A percentile compares a stretch with the other conserved stretches of the same genome.
Evolutionary conservation across 1,140 invertebrate species (phyloP).

Genomic region (Muscidifurax raptorellus): DNA sequence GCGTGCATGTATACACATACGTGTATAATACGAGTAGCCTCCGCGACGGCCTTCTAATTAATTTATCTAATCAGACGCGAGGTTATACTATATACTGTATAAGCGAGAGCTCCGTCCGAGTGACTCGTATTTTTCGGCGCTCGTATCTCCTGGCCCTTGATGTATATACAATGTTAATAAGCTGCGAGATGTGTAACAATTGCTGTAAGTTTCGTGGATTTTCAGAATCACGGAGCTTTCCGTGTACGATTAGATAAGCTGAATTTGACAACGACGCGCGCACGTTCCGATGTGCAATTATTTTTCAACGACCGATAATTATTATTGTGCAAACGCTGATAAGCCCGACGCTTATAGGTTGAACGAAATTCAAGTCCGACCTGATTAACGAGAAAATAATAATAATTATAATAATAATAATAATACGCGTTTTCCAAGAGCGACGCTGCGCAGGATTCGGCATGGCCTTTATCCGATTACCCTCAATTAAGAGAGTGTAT

Average conservation of each 20-base stretch:
- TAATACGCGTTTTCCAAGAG: slow-evolving; percentile 27
- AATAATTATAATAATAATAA: not conserved
- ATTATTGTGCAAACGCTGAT: not conserved
- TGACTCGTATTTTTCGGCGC: not conserved
- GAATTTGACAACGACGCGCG: not conserved
- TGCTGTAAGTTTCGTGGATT: not conserved
- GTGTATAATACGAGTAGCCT: too few species aligned
- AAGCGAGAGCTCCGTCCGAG: too few species aligned
- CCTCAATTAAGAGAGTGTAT: slow-evolving; percentile 42
- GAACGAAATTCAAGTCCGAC: not conserved
- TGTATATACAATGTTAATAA: not conserved
- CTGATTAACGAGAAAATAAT: not conserved
- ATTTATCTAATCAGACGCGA: slow-evolving; percentile 48
- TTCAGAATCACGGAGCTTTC: not conserved
- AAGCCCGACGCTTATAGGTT: too few species aligned
- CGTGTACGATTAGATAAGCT: not conserved
- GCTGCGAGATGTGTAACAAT: not conserved
- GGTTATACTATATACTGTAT: slow-evolving; percentile 9
- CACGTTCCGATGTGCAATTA: not conserved
- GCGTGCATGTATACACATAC: not conserved
- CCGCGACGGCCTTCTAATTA: slow-evolving; percentile 38
- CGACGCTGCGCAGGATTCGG: slow-evolving; percentile 32
- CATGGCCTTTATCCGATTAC: slow-evolving; percentile 51
- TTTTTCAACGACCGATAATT: too few species aligned
- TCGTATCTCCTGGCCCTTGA: not conserved